Evolutionary conservation across 2,888 invertebrate species (phyloP), one percentile per base, ranked within the genome.

Genomic region (Lepidocyrtinus sp.): DNA sequence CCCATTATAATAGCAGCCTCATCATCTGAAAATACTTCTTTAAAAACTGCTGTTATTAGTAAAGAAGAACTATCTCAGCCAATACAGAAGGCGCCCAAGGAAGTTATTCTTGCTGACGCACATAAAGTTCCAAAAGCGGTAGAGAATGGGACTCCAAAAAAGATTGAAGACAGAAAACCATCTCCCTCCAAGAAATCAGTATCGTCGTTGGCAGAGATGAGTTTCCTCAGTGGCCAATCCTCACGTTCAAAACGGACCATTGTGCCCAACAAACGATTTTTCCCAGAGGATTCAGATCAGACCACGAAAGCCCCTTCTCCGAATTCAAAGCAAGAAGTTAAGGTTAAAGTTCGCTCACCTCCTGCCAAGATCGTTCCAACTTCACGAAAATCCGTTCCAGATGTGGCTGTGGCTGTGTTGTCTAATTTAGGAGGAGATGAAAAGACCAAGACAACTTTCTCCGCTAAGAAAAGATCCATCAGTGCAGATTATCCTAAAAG

Each of bases 191-290:
- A 45, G 0, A 70, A 63, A 45, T 5, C 68, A 19, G 21, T 68
- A 1, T 26, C 61, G 5, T 63, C 75, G 9, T 21, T 27, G 19
- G 25, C 70, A 12, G 65, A 70, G 12, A 26, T 78, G 9, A 61
- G 26, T 27, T 79, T 79, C 36, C 22, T 79, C 15, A 36, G 59
- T 21, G 63, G 27, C 7, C 71, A 71, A 36, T 65, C 81, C 5
- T 55, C 76, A 61, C 61, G 76, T 21, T 81, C 81, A 2, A 72
- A 72, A 19, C 72, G 81, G 3, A 64, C 63, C 7, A 81, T 81
- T 45, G 76, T 69, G 36, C 81, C 81, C 17, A 81, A 81, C 45
- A 81, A 81, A 69, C 75, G 76, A 9, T 81, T 76, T 24, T 67
- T 81, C 12, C 70, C 76, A 0, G 27, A 24, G 7, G 70, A 82